Base-by-base conservation (phyloP, 2,888 invertebrate genomes). In the Himalopsyche kuldschensis region DNA sequence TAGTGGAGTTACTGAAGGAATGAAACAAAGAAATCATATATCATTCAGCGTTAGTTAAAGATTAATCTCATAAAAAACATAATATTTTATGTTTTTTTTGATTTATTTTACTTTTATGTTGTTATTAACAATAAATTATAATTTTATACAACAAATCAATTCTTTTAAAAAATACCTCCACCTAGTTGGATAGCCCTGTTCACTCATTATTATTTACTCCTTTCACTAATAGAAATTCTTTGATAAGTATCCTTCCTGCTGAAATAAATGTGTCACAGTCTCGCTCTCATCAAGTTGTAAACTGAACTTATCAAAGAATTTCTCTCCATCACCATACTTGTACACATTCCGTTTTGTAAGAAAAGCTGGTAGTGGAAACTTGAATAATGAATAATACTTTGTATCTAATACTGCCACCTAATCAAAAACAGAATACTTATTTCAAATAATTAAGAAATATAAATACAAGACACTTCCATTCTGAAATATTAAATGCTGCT, bases 41-140 rank as follows among this genome's bases (percentile, higher is more conserved):
- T 76, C 76, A 76, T 76, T 76, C 35, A 35, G 76, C 32, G 20
- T 79, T 83, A 81, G 80, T 81, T 78, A 30, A 79, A 46, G 79
- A 69, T 78, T 81, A 78, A 80, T 75, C 32, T 76, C 69, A 63
- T 80, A 41, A 80, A 80, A 77, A 79, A 75, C 79, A 79, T 79
- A 83, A 77, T 80, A 80, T 81, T 83, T 46, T 84, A 80, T 82
- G 82, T 84, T 82, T 84, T 80, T 80, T 84, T 30, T 69, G 69
- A 69, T 69, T 69, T 69, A 69, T 69, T 69, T 69, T 69, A 69
- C 82, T 84, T 82, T 84, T 84, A 84, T 84, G 84, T 84, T 84
- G 84, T 84, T 82, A 84, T 84, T 84, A 84, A 82, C 82, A 84
- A 84, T 84, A 84, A 84, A 84, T 84, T 84, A 84, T 84, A 84